A percentile compares a stretch with the other conserved stretches of the same genome.
Evolutionary conservation across 2,797 vertebrate genomes (phyloP).

Genomic region (Gobio occitaniae): DNA sequence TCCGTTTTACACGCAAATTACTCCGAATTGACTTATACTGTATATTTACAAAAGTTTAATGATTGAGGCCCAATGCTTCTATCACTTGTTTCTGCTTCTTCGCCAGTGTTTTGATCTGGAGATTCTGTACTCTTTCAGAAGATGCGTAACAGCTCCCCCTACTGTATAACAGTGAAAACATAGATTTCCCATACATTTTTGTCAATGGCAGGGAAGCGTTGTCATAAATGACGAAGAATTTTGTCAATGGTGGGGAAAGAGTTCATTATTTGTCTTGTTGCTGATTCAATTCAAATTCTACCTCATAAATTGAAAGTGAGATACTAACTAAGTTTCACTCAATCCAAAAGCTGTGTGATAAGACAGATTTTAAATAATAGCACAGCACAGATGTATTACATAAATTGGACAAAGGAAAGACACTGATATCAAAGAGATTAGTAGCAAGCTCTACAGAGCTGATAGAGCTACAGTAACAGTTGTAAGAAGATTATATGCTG

Average conservation of each 20-base stretch:
- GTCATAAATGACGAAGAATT: background rate
- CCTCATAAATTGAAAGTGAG: background rate
- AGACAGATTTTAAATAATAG: slow-evolving; percentile 15
- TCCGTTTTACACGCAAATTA: too few relatives aligned
- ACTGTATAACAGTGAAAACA: background rate
- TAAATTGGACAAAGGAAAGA: background rate
- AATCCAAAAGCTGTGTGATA: background rate
- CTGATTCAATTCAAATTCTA: background rate
- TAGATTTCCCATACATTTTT: background rate
- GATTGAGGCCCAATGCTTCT: too few relatives aligned
- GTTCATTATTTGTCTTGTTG: background rate
- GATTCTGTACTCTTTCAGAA: too few relatives aligned
- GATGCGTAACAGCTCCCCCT: too few relatives aligned
- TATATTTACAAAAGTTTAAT: too few relatives aligned
- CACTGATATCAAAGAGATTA: slow-evolving; percentile 37
- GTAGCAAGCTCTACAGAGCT: slow-evolving; percentile 20
- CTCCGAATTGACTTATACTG: too few relatives aligned
- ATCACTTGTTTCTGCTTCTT: too few relatives aligned
- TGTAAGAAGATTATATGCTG: slow-evolving; percentile 11
- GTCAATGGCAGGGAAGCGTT: background rate
- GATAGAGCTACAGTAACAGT: background rate
- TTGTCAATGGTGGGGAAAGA: background rate
- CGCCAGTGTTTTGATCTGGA: too few relatives aligned
- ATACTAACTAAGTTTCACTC: background rate
- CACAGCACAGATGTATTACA: background rate